These are phyloP conservation scores for Leiothrix lutea DNA, from an alignment of 2,113 vertebrate species.

Conservation along the genomic window DNA sequence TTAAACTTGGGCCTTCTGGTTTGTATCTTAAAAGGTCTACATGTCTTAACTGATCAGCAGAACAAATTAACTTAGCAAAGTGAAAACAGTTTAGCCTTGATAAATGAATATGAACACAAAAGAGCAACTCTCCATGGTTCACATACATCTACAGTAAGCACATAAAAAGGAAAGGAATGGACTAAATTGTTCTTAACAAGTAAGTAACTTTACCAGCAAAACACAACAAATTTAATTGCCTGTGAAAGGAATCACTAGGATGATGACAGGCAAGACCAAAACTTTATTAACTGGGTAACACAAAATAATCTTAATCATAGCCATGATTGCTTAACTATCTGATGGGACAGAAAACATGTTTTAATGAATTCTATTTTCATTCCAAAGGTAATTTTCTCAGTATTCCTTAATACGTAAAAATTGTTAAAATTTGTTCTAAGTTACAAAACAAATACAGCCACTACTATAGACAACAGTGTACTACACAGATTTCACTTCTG, in stretches of 20 bases:
- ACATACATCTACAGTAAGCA: background rate
- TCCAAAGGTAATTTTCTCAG: background rate
- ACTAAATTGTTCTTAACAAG: background rate
- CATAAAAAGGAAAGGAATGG: constrained; percentile 3
- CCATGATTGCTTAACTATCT: background rate
- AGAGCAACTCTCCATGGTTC: background rate
- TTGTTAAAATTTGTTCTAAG: background rate
- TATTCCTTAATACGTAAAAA: background rate
- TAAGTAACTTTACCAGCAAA: background rate
- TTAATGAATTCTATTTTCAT: background rate
- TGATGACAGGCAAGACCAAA: background rate
- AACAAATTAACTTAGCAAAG: constrained; percentile 37
- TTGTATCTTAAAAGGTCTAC: constrained; percentile 38
- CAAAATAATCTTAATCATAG: background rate
- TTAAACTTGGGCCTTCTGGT: constrained; percentile 55
- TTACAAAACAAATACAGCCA: background rate
- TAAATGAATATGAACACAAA: constrained; percentile 11
- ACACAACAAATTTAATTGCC: background rate
- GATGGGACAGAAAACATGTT: background rate
- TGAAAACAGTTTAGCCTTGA: constrained; percentile 39
- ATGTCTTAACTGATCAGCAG: constrained; percentile 30
- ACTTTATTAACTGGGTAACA: background rate
- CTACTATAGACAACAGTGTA: background rate
- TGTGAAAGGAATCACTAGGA: background rate
- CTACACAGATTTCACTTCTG: background rate